phyloP scores from a whole-genome alignment of 2,888 invertebrate genomes.

The Melolontha melolontha region DNA sequence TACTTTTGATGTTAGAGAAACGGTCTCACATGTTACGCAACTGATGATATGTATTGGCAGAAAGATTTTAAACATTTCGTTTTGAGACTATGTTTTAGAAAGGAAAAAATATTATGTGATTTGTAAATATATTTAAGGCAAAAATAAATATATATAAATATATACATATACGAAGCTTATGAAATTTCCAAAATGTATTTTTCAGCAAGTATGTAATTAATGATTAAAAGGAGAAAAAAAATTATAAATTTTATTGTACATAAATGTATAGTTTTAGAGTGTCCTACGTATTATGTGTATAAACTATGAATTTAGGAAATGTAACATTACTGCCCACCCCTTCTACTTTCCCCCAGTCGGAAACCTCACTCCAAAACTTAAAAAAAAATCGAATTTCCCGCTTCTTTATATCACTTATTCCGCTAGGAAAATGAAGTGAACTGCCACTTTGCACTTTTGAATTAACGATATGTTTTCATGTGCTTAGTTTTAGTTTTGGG shows the following conservation, averaged over 20 bases:
- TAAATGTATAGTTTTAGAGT: constrained; percentile 11
- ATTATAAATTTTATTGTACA: constrained; percentile 27
- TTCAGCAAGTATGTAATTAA: constrained; percentile 14
- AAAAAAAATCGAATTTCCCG: too few relatives aligned
- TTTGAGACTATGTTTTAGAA: not conserved
- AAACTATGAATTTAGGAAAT: too few relatives aligned
- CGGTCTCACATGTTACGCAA: too few relatives aligned
- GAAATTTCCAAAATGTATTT: constrained; percentile 38
- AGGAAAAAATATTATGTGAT: constrained; percentile 14
- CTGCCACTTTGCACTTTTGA: too few relatives aligned
- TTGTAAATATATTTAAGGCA: constrained; percentile 33
- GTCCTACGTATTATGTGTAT: not conserved
- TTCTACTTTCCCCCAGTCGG: too few relatives aligned
- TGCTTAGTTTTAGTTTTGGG: too few relatives aligned
- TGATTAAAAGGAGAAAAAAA: not conserved
- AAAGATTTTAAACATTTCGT: not conserved
- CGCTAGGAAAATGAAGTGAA: too few relatives aligned
- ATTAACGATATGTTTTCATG: too few relatives aligned
- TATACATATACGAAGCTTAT: constrained; percentile 24
- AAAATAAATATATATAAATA: constrained; percentile 7
- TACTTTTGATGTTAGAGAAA: too few relatives aligned
- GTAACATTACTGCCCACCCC: too few relatives aligned
- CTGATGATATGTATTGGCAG: constrained; percentile 2
- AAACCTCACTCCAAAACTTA: too few relatives aligned
- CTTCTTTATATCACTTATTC: too few relatives aligned